A percentile compares a stretch with the other conserved stretches of the same genome.
phyloP scores from a whole-genome alignment of 2,113 vertebrate genomes.

The Sylvilagus bachmani region DNA sequence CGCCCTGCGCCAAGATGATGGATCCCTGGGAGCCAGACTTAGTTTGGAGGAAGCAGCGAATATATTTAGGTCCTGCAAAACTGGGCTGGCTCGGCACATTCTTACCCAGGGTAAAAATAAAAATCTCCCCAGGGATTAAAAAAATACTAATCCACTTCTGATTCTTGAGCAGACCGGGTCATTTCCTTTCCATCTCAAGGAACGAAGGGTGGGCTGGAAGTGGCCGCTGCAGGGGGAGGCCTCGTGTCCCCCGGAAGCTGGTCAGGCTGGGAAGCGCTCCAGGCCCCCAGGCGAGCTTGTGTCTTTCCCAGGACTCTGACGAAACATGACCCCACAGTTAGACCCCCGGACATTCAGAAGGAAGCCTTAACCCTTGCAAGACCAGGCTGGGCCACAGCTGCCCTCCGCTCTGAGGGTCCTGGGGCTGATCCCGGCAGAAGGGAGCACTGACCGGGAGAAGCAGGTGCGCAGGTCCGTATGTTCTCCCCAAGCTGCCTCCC shows the following conservation, averaged over 20 bases:
- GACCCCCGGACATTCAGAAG: neutral
- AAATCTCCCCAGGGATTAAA: slow-evolving; percentile 46
- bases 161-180: slow-evolving; percentile 69
- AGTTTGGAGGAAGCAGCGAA: neutral
- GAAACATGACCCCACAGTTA: slow-evolving; percentile 17
- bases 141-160: slow-evolving; percentile 1
- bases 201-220: slow-evolving; percentile 75
- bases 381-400: no score
- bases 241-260: slow-evolving; percentile 41
- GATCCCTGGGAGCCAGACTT: neutral
- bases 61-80: slow-evolving; percentile 60
- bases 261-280: slow-evolving; percentile 68
- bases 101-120: slow-evolving; percentile 55
- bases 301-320: slow-evolving; percentile 71
- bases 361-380: neutral
- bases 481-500: no score
- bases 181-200: slow-evolving; percentile 75
- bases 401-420: no score
- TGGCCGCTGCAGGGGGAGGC: slow-evolving; percentile 59
- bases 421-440: no score
- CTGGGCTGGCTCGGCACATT: slow-evolving; percentile 59
- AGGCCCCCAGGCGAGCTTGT: slow-evolving; percentile 60
- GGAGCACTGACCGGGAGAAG: no score
- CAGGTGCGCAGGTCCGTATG: no score
- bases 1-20: neutral